phyloP scores from a whole-genome alignment of 2,888 invertebrate genomes.

The Drymonia ruficornis region DNA sequence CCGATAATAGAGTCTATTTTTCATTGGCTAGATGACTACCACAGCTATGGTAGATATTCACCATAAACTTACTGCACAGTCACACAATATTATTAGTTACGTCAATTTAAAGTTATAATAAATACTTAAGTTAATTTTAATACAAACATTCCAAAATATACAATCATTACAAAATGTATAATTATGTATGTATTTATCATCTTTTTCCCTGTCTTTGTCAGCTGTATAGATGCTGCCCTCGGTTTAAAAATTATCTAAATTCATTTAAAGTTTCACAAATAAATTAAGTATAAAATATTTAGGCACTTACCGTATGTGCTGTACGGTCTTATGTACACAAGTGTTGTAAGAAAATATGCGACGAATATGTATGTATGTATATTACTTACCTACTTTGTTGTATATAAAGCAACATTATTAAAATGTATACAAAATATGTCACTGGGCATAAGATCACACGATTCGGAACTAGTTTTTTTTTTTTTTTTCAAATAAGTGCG shows the following conservation, averaged over 20 bases:
- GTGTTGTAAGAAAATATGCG: conserved; percentile 29
- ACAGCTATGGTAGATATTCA: too few species aligned
- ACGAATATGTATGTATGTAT: conserved; percentile 14
- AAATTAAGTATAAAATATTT: conserved; percentile 14
- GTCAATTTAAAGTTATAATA: too few species aligned
- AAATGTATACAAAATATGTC: conserved; percentile 1
- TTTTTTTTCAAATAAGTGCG: background rate
- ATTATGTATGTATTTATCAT: too few species aligned
- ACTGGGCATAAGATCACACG: background rate
- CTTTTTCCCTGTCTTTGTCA: too few species aligned
- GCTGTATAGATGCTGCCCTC: background rate
- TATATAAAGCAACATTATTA: conserved; percentile 24
- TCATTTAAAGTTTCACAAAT: conserved; percentile 18
- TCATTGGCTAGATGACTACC: too few species aligned
- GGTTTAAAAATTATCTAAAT: background rate
- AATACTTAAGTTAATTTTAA: background rate
- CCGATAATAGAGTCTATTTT: too few species aligned
- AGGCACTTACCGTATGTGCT: background rate
- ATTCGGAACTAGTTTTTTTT: background rate
- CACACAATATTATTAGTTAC: too few species aligned
- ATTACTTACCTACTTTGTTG: conserved; percentile 8
- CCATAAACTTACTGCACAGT: too few species aligned
- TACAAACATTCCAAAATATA: background rate
- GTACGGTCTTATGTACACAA: conserved; percentile 14
- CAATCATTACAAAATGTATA: too few species aligned